These are phyloP conservation scores for Lepidurus couesii DNA, from an alignment of 1,140 invertebrate genomes.

Conservation along the genomic window DNA sequence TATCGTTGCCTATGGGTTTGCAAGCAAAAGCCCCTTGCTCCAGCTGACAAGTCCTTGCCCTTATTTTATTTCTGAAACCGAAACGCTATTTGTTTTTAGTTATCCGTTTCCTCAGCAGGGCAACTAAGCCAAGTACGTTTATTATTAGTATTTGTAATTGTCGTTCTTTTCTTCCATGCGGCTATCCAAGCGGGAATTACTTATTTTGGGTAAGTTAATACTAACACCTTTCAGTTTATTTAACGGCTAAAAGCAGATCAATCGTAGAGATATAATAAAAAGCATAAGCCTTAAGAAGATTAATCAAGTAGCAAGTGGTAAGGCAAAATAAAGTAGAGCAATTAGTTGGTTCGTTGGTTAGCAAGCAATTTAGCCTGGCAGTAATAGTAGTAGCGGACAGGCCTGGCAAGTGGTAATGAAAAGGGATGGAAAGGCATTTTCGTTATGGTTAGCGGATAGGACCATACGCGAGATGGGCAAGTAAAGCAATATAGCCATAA, in stretches of 20 bases:
- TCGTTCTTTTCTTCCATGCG: neutral
- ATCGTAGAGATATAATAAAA: neutral
- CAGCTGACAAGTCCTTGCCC: neutral
- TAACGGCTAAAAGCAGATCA: neutral
- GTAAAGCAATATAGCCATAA: too few species aligned
- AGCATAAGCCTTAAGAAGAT: too few species aligned
- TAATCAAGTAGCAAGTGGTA: too few species aligned
- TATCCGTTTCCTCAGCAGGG: neutral
- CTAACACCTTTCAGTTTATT: neutral
- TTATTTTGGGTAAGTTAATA: neutral
- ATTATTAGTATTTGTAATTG: neutral
- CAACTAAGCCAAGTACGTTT: neutral
- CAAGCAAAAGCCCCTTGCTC: neutral
- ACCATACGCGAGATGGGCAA: too few species aligned
- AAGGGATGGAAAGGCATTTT: too few species aligned
- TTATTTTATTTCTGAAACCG: neutral
- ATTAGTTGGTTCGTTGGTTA: too few species aligned
- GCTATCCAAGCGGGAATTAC: neutral
- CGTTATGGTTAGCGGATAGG: too few species aligned
- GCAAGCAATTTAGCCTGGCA: too few species aligned
- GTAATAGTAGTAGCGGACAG: too few species aligned
- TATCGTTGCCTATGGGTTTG: constrained; percentile 27
- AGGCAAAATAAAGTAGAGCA: too few species aligned
- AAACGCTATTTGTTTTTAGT: neutral
- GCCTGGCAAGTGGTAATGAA: too few species aligned